Base-by-base conservation (phyloP, 2,797 vertebrate species). In the Anomalospiza imberbis region DNA sequence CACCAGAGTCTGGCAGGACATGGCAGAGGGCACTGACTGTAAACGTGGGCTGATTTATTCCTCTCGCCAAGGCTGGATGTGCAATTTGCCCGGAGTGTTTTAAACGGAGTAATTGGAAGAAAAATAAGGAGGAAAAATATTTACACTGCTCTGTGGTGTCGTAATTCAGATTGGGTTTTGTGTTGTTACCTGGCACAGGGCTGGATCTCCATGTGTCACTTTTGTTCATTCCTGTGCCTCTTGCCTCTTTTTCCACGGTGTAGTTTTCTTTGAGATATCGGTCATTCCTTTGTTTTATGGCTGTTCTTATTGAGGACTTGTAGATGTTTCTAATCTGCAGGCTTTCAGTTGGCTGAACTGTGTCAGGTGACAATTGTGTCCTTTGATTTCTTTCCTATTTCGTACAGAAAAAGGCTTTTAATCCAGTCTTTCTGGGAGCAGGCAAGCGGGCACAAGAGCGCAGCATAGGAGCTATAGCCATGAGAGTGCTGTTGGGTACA, bases 1-100 rank as follows among this genome's bases (percentile, higher is more conserved):
- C 21, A 0, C 42, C 66, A 1, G 31, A 2, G 74, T 34, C 13
- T 10, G 5, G 1, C n/a, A 4, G 58, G 7, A 2, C 6, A 0
- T 1, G 40, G 55, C 29, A 4, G 13, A 45, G 31, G 10, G 12
- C 73, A 5, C 48, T 8, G 26, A 8, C 38, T 4, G 6, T 2
- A 5, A 29, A 5, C 6, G 1, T 6, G 72, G 47, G 24, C 7
- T 14, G 8, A 1, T 24, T n/a, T 47, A 8, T 20, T 48, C 24
- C 54, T 29, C 36, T 32, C 57, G 34, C 26, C 32, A 1, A 15
- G 61, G 34, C 53, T 32, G 34, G 8, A 4, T 32, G 38, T 17
- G 34, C 32, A 6, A 6, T 18, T 9, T 61, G 16, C 34, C 29
- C 6, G 15, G 10, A 57, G 47, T 50, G 3, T 57, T 77, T 77